Evolutionary conservation across 2,797 vertebrate genomes (phyloP).

Genomic region (Typhlichthys subterraneus): DNA sequence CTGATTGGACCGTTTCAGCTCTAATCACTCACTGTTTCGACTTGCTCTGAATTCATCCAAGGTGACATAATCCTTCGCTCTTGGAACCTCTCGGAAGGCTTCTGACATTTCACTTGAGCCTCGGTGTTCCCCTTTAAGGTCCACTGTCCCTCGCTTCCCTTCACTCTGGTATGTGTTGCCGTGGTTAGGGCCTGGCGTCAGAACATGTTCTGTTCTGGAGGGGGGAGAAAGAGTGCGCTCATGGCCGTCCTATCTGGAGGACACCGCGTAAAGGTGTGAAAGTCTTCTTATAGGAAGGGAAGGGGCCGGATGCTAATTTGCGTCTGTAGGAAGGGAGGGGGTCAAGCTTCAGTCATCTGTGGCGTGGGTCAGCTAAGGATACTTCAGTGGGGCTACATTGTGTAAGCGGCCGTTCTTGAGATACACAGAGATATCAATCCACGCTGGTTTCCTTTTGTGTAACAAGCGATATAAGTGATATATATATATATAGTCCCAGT

Average conservation of each 20-base stretch:
- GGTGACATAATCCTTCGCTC: constrained; percentile 17
- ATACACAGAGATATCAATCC: constrained; percentile 11
- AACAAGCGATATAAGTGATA: not conserved
- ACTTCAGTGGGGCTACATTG: not conserved
- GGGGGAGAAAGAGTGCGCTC: constrained; percentile 24
- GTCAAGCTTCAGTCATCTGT: constrained; percentile 47
- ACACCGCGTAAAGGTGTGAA: constrained; percentile 35
- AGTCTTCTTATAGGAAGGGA: constrained; percentile 42
- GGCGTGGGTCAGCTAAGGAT: constrained; percentile 13
- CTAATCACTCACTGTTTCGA: constrained; percentile 30
- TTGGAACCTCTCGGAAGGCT: constrained; percentile 2
- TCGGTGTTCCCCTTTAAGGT: not conserved
- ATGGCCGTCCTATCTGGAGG: constrained; percentile 36
- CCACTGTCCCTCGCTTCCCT: not conserved
- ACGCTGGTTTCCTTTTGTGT: not conserved
- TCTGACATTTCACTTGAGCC: not conserved
- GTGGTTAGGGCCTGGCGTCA: constrained; percentile 10
- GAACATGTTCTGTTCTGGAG: constrained; percentile 16
- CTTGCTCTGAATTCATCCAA: constrained; percentile 9
- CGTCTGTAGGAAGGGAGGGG: constrained; percentile 30
- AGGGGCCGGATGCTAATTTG: constrained; percentile 33
- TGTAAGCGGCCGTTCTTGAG: not conserved
- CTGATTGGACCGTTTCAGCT: constrained; percentile 28
- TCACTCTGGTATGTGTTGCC: not conserved
- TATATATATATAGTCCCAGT: not conserved